Evolutionary conservation across 2,113 vertebrate genomes (phyloP), one percentile per base, ranked within the genome.

Genomic region (Tachysurus fulvidraco): DNA sequence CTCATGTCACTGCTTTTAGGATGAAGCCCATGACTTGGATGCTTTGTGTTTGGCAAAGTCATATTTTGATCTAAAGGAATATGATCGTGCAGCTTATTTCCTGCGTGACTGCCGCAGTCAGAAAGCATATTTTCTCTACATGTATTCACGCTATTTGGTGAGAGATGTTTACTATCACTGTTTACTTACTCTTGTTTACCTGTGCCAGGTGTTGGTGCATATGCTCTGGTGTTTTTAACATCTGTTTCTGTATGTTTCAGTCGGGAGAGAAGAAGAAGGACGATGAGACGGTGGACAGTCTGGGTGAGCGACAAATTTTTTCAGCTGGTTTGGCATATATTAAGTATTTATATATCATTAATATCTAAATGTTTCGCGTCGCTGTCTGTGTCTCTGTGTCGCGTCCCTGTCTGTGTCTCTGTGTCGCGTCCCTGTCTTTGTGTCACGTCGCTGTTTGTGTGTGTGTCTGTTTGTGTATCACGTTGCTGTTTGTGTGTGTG

Each of bases 201-300:
- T 55, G 6, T 74, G 41, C 23, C 5, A 1, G 21, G 1, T 46
- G 41, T 19, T 25, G 30, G 19, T 44, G 17, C 8, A 1, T 71
- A 7, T 44, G 17, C 36, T 19, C 69, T 73, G 23, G 23, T 6
- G 46, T 78, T 79, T 30, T 21, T 65, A 28, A 69, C 23, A 62
- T 46, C 69, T 80, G 28, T 54, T 84, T 55, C 8, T 65, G 28
- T 57, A 44, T 28, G 12, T 91, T 87, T 60, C 88, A 99, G 98
- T 99, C 98, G 8, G 98, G 98, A 14, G 98, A 99, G 91, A 99
- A 99, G 92, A 99, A 99, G 94, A 99, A 99, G 74, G 98, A 99
- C 62, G 98, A 99, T 83, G 98, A 99, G 92, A 99, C 98, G 1
- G 97, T 99, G 30, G 98, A 99, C 94, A 99, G 97, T 90, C 93